These are phyloP conservation scores for Conus betulinus DNA, from an alignment of 1,140 invertebrate genomes.

Conservation along the genomic window DNA sequence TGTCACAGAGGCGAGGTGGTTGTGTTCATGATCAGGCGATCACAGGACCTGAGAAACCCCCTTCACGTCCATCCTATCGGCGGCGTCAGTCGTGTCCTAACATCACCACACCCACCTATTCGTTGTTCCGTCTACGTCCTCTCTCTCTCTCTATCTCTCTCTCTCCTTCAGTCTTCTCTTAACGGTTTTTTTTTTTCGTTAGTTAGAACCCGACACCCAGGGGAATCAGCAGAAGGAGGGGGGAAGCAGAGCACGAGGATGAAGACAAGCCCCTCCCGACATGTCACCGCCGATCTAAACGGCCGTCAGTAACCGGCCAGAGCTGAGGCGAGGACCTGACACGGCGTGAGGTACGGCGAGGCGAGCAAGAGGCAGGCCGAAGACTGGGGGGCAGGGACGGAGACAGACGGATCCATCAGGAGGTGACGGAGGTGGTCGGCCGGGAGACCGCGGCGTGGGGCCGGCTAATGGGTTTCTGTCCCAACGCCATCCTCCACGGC, in stretches of 20 bases:
- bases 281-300: background rate
- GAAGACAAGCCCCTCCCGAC: background rate
- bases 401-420: background rate
- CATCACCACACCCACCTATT: background rate
- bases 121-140: background rate
- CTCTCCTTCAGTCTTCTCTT: background rate
- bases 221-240: background rate
- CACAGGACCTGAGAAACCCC: too few species aligned
- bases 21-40: background rate
- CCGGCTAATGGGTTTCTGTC: background rate
- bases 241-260: background rate
- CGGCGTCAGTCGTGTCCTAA: background rate
- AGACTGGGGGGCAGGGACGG: background rate
- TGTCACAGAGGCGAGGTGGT: background rate
- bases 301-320: background rate
- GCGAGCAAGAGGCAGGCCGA: background rate
- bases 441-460: too few species aligned
- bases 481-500: background rate
- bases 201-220: background rate
- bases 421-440: background rate
- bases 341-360: background rate
- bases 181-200: background rate
- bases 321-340: background rate
- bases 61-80: background rate
- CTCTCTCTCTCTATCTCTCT: constrained; percentile 25